phyloP scores from a whole-genome alignment of 2,888 invertebrate genomes.

The Netelia fuscicornis region DNA sequence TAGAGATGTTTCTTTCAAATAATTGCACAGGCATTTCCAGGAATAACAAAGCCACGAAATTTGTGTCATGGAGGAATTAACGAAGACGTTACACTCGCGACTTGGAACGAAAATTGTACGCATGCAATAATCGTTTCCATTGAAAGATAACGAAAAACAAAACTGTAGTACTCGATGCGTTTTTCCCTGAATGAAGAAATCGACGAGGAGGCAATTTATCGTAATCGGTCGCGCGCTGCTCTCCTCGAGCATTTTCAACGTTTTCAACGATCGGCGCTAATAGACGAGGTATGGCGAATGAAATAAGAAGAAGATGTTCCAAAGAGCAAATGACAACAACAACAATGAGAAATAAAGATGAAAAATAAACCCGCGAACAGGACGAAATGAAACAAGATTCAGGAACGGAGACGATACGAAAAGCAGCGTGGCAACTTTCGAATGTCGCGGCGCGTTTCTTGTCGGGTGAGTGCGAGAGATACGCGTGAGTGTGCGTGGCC shows the following conservation, averaged over 20 bases:
- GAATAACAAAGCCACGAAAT: conserved; percentile 22
- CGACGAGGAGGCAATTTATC: conserved; percentile 50
- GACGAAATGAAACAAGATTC: conserved; percentile 16
- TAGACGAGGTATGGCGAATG: conserved; percentile 11
- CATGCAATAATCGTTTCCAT: too few species aligned
- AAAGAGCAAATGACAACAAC: not conserved
- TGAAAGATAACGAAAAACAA: not conserved
- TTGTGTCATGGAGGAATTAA: conserved; percentile 1
- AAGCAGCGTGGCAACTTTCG: conserved; percentile 73
- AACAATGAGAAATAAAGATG: not conserved
- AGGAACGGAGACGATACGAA: conserved; percentile 63
- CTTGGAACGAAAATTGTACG: not conserved
- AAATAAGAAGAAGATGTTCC: conserved; percentile 20
- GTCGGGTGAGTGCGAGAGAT: not conserved
- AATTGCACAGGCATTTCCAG: conserved; percentile 62
- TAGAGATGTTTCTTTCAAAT: conserved; percentile 51
- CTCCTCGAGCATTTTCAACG: conserved; percentile 9
- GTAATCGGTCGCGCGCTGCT: conserved; percentile 43
- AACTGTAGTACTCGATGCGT: not conserved
- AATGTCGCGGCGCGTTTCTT: conserved; percentile 67
- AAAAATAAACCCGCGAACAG: conserved; percentile 13
- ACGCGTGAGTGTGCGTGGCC: conserved; percentile 42
- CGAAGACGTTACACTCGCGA: not conserved
- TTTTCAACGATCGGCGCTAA: conserved; percentile 14
- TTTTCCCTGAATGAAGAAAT: conserved; percentile 44